Percentiles rank a stretch among this genome's conserved stretches.
Conservation (phyloP, 2,797 vertebrate genomes). For the Chaenodraco wilsoni region DNA sequence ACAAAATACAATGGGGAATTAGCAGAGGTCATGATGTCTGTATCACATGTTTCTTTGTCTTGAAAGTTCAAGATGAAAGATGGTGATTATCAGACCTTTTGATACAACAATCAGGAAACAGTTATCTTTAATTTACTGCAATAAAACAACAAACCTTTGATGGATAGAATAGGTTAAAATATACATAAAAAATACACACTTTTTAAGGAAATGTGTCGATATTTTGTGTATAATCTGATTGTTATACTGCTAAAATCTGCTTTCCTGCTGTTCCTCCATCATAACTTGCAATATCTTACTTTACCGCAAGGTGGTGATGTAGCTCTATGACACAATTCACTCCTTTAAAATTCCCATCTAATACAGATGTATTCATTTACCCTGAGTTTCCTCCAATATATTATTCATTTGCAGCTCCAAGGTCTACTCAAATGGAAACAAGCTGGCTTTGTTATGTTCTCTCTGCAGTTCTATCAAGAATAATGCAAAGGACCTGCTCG, state of each 20-base stretch:
- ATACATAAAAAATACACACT: background rate
- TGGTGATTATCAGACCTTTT: background rate
- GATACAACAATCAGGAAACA: background rate
- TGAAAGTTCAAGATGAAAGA: background rate
- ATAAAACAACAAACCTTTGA: background rate
- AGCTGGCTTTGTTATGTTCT: slow-evolving; percentile 65
- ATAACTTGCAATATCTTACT: slow-evolving; percentile 22
- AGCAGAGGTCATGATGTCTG: slow-evolving; percentile 21
- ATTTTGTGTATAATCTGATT: background rate
- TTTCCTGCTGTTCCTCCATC: background rate
- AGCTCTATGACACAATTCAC: slow-evolving; percentile 66
- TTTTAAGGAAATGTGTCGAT: background rate
- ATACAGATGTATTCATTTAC: slow-evolving; percentile 76
- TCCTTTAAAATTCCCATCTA: slow-evolving; percentile 32
- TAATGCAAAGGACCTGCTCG: slow-evolving; percentile 59
- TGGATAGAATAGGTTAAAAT: background rate
- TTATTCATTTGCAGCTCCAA: slow-evolving; percentile 77
- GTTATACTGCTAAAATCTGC: background rate
- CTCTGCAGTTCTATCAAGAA: slow-evolving; percentile 64
- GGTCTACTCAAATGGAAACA: slow-evolving; percentile 73
- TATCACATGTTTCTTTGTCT: background rate
- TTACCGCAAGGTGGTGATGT: slow-evolving; percentile 72
- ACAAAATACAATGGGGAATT: slow-evolving; percentile 12
- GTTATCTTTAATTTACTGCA: background rate
- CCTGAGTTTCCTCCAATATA: slow-evolving; percentile 71